Evolutionary conservation across 2,888 invertebrate species (phyloP).

Genomic region (Luperina nickerlii): DNA sequence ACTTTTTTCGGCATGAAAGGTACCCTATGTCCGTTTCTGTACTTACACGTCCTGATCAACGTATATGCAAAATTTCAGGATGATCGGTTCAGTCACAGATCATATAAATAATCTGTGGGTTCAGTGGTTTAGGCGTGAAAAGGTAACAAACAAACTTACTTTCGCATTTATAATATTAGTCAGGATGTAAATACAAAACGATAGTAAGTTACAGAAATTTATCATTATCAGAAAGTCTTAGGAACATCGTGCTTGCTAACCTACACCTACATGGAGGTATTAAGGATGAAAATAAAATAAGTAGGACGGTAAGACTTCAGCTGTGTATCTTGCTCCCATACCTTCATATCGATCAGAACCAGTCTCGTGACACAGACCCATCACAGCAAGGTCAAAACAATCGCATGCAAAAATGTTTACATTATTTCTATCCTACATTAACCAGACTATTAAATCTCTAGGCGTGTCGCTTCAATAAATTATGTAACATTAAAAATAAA

Average conservation of each 20-base stretch:
- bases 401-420: conserved; percentile 63
- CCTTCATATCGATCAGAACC: conserved; percentile 50
- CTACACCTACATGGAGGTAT: not conserved
- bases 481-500: not conserved
- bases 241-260: not conserved
- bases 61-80: too few relatives aligned
- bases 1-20: too few relatives aligned
- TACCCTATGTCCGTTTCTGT: too few relatives aligned
- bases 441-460: conserved; percentile 37
- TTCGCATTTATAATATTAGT: too few relatives aligned
- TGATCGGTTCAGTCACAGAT: too few relatives aligned
- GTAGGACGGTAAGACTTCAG: conserved; percentile 30
- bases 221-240: not conserved
- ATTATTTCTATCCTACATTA: conserved; percentile 44
- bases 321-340: conserved; percentile 20
- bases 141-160: too few relatives aligned
- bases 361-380: conserved; percentile 55
- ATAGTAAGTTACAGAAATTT: not conserved
- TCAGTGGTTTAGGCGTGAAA: too few relatives aligned
- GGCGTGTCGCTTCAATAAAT: conserved; percentile 42
- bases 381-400: conserved; percentile 60
- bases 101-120: too few relatives aligned
- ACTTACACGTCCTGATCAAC: too few relatives aligned
- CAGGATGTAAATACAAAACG: not conserved
- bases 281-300: conserved; percentile 11